phyloP scores from a whole-genome alignment of 2,888 invertebrate genomes.

The Trileptium ribeirensis region DNA sequence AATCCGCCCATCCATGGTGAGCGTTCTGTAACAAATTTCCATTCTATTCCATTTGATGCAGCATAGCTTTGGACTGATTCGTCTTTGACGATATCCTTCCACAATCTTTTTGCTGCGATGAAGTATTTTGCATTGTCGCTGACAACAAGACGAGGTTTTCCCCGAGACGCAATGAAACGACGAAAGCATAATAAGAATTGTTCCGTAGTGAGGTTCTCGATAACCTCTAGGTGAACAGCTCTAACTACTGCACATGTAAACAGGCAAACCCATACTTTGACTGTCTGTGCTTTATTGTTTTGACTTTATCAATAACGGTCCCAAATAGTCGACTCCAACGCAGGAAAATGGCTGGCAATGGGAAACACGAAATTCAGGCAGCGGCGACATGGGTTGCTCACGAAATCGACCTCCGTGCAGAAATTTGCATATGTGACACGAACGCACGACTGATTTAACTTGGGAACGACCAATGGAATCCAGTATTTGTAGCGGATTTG shows the following conservation, averaged over 20 bases:
- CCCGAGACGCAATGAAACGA: slow-evolving; percentile 42
- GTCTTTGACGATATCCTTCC: background rate
- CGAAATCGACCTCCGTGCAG: background rate
- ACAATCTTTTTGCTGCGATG: slow-evolving; percentile 35
- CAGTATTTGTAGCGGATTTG: slow-evolving; percentile 19
- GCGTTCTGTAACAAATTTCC: background rate
- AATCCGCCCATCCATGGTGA: background rate
- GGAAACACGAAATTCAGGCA: background rate
- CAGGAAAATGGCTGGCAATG: background rate
- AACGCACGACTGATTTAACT: background rate
- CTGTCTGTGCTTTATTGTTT: background rate
- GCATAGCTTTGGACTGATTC: background rate
- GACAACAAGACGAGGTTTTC: slow-evolving; percentile 46
- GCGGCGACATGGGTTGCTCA: background rate
- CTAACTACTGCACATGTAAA: slow-evolving; percentile 18
- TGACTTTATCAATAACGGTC: slow-evolving; percentile 2
- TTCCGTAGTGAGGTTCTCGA: slow-evolving; percentile 40
- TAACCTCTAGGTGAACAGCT: slow-evolving; percentile 17
- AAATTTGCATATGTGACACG: background rate
- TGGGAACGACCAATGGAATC: slow-evolving; percentile 21
- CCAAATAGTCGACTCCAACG: slow-evolving; percentile 3
- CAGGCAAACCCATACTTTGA: slow-evolving; percentile 18
- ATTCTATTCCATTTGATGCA: background rate
- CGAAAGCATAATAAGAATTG: slow-evolving; percentile 45
- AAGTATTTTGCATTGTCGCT: slow-evolving; percentile 54